phyloP scores from a whole-genome alignment of 92 coral and sea anemone genomes.

The Anthopleura xanthogrammica region DNA sequence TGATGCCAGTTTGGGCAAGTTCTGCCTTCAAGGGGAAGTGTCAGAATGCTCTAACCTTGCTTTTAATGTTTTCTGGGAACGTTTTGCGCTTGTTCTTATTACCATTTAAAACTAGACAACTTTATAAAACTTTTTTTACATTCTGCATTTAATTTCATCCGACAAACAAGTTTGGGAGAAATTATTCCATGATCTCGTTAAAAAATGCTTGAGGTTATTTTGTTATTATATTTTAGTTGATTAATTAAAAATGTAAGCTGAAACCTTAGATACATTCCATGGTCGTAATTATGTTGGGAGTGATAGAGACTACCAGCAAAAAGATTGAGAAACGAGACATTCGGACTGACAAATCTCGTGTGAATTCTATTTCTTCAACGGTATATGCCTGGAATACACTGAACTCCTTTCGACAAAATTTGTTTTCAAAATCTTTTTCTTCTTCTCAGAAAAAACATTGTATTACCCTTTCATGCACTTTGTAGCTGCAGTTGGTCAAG shows the following conservation, averaged over 20 bases:
- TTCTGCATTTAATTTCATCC: background rate
- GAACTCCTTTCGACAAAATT: too few relatives aligned
- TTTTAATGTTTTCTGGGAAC: background rate
- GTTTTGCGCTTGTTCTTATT: background rate
- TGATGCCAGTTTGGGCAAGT: background rate
- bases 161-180: background rate
- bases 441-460: background rate
- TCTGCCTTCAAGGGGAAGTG: background rate
- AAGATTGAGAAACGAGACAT: background rate
- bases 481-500: background rate
- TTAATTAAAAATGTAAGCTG: background rate
- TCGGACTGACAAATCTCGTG: background rate
- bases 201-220: background rate
- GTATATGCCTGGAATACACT: too few relatives aligned
- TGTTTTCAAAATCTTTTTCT: too few relatives aligned
- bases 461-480: background rate
- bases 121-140: background rate
- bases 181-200: background rate
- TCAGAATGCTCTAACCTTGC: background rate
- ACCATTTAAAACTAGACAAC: background rate
- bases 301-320: background rate
- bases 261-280: background rate
- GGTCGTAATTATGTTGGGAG: background rate
- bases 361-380: background rate
- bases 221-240: background rate